phyloP scores from a whole-genome alignment of 2,797 vertebrate genomes.

The Muraenolepis orangiensis region DNA sequence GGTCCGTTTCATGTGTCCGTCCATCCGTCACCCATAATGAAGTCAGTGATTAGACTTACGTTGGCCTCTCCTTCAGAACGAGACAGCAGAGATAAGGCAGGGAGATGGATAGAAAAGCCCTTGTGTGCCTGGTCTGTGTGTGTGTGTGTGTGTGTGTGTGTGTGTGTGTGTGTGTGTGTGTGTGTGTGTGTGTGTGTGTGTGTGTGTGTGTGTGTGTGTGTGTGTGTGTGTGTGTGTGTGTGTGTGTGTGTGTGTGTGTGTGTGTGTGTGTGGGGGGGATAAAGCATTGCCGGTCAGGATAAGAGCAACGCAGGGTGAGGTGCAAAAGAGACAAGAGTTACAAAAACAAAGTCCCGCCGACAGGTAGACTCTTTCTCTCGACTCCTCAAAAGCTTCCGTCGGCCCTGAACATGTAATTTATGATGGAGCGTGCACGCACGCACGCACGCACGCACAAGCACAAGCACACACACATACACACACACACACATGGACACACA shows the following conservation, averaged over 20 bases:
- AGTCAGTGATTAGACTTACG: slow-evolving; percentile 54
- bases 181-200: neutral
- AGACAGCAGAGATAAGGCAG: slow-evolving; percentile 19
- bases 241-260: slow-evolving; percentile 4
- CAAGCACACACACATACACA: neutral
- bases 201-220: slow-evolving; percentile 1
- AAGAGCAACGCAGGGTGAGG: slow-evolving; percentile 28
- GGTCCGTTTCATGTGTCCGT: slow-evolving; percentile 60
- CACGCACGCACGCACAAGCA: neutral
- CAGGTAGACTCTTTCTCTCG: slow-evolving; percentile 18
- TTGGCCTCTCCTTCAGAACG: slow-evolving; percentile 49
- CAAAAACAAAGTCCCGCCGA: slow-evolving; percentile 22
- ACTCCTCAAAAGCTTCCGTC: neutral
- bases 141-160: slow-evolving; percentile 1
- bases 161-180: slow-evolving; percentile 9
- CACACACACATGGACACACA: neutral
- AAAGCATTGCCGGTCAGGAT: slow-evolving; percentile 34
- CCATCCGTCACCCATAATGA: slow-evolving; percentile 69
- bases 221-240: neutral
- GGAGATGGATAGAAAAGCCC: slow-evolving; percentile 20
- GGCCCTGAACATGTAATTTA: slow-evolving; percentile 43
- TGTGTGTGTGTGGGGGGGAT: too few relatives aligned
- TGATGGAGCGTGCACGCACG: slow-evolving; percentile 34
- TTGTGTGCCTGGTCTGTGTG: slow-evolving; percentile 1
- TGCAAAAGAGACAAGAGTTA: slow-evolving; percentile 2